A percentile compares a stretch with the other conserved stretches of the same genome.
Evolutionary conservation across 2,888 invertebrate genomes (phyloP).

Genomic region (Myopa testacea): DNA sequence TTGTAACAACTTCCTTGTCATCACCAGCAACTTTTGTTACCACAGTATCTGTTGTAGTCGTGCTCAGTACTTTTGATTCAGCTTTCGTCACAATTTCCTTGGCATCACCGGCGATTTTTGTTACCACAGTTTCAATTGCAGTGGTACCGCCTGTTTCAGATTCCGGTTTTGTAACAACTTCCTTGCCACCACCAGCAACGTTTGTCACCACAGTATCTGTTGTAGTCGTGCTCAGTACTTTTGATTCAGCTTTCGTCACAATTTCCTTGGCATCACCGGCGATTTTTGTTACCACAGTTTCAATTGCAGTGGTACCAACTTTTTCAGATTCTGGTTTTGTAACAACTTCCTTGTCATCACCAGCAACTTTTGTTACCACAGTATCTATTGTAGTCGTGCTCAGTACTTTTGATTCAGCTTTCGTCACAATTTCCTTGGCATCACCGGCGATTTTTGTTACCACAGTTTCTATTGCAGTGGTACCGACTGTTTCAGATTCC

Average conservation of each 20-base stretch:
- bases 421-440: background rate
- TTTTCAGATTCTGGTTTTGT: background rate
- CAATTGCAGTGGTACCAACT: background rate
- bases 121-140: conserved; percentile 38
- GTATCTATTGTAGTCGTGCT: too few species aligned
- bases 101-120: background rate
- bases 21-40: conserved; percentile 24
- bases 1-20: background rate
- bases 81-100: background rate
- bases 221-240: background rate
- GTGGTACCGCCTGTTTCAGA: too few species aligned
- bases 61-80: too few species aligned
- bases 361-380: conserved; percentile 24
- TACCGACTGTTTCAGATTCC: background rate
- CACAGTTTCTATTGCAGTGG: background rate
- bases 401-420: too few species aligned
- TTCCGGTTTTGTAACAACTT: background rate
- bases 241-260: background rate
- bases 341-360: background rate
- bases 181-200: background rate
- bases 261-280: background rate
- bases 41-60: conserved; percentile 38
- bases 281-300: background rate
- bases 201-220: background rate
- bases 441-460: background rate